Conservation (phyloP, 2,113 vertebrate genomes). For the Chrysochloris asiatica region DNA sequence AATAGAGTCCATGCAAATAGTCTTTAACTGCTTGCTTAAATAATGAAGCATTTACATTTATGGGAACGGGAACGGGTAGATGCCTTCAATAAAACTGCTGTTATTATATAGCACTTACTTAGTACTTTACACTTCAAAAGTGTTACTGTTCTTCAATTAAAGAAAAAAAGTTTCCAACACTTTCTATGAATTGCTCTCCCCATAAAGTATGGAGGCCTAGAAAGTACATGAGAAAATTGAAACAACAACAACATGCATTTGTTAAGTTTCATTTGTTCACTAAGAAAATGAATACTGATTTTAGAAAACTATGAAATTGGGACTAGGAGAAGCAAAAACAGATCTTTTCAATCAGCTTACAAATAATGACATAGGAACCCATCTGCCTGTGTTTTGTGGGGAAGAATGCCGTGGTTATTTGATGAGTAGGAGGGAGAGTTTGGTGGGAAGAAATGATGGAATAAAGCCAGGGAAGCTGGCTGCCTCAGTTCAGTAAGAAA, state of each 20-base stretch:
- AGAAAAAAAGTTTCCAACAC: slow-evolving; percentile 2
- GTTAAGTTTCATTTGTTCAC: slow-evolving; percentile 22
- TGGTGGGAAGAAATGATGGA: slow-evolving; percentile 74
- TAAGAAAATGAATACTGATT: slow-evolving; percentile 50
- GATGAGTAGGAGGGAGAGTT: slow-evolving; percentile 76
- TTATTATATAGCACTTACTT: slow-evolving; percentile 17
- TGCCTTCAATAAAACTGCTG: slow-evolving; percentile 17
- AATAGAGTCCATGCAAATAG: slow-evolving; percentile 1
- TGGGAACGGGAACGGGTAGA: not conserved
- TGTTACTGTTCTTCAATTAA: not conserved
- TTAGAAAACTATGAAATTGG: slow-evolving; percentile 17
- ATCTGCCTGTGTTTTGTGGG: slow-evolving; percentile 74
- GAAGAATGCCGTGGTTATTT: slow-evolving; percentile 75
- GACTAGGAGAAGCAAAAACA: slow-evolving; percentile 51
- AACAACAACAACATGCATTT: not conserved
- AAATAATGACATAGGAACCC: slow-evolving; percentile 75
- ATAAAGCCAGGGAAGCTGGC: slow-evolving; percentile 69
- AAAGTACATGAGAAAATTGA: not conserved
- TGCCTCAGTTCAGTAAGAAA: slow-evolving; percentile 74
- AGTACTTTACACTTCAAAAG: slow-evolving; percentile 33
- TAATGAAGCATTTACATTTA: slow-evolving; percentile 38
- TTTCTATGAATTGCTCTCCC: slow-evolving; percentile 39
- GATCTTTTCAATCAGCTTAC: slow-evolving; percentile 63
- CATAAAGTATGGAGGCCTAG: not conserved
- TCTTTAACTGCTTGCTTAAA: slow-evolving; percentile 45